Percentiles rank a stretch among this genome's conserved stretches.
Evolutionary conservation across 2,797 vertebrate genomes (phyloP).

Genomic region (Myotis daubentonii): DNA sequence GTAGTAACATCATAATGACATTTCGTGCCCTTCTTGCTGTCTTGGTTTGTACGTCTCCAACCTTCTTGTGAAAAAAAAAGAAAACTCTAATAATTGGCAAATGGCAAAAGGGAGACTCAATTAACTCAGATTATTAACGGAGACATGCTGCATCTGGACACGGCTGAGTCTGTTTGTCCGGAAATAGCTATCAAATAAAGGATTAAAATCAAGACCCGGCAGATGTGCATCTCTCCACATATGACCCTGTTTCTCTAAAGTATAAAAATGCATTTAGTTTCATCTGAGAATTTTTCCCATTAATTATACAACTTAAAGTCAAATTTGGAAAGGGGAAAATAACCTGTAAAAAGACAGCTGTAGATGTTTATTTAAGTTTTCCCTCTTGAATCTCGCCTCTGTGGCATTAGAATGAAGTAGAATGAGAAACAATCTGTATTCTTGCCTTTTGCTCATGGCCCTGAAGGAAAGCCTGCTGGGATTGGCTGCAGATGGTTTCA

Average conservation of each 20-base stretch:
- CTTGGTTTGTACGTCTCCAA: constrained; percentile 73
- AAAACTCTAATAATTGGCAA: constrained; percentile 78
- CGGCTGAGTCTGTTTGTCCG: constrained; percentile 82
- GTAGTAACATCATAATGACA: constrained; percentile 73
- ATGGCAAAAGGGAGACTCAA: constrained; percentile 80
- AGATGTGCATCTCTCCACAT: constrained; percentile 73
- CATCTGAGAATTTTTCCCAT: constrained; percentile 50
- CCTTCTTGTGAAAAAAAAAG: not conserved
- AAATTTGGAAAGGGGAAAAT: constrained; percentile 54
- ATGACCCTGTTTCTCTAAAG: constrained; percentile 66
- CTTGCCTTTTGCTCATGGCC: constrained; percentile 70
- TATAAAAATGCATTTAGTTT: constrained; percentile 62
- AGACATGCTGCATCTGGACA: constrained; percentile 80
- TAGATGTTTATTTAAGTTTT: constrained; percentile 78
- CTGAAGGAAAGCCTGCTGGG: constrained; percentile 82
- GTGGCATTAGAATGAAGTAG: constrained; percentile 37
- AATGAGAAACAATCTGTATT: constrained; percentile 80
- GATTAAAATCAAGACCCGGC: constrained; percentile 81
- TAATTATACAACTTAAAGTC: constrained; percentile 53
- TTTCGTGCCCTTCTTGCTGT: constrained; percentile 67
- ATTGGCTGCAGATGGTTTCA: constrained; percentile 84
- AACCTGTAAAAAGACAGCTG: constrained; percentile 74
- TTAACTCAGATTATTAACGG: constrained; percentile 84
- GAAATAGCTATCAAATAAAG: constrained; percentile 83
- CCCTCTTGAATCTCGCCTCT: constrained; percentile 56